Evolutionary conservation across 2,113 vertebrate species (phyloP), one percentile per base, ranked within the genome.

Genomic region (Chamaetylas fuelleborni): DNA sequence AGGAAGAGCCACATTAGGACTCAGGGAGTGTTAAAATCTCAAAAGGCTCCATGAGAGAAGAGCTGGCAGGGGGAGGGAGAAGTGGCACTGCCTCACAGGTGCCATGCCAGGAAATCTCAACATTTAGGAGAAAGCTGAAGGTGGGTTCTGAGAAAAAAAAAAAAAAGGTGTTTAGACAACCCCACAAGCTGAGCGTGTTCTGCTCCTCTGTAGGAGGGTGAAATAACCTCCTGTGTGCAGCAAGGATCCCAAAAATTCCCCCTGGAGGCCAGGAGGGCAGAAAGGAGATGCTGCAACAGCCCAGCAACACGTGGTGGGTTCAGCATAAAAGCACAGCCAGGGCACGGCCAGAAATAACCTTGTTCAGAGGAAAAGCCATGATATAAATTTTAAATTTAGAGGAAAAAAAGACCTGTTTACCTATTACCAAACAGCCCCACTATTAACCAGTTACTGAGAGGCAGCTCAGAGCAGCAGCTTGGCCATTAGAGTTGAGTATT

Each of bases 391-490:
- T 3, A 17, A n/a, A 45, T 83, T 93, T 85, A 85, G n/a, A 64
- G 20, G 38, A 17, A 48, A 56, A 87, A 84, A 24, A 33, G 53
- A 51, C 19, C 56, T 93, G 80, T 83, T 83, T 89, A 34, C 51
- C 77, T 93, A 26, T 86, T 84, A 56, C 90, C 79, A 79, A 91
- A 31, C 45, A 80, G 40, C 81, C 78, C 84, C 71, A 16, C 13
- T 45, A 84, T 96, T 97, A 96, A 93, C 90, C 95, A 97, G 70
- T 97, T 95, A 94, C 62, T 38, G 80, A 70, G 94, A 93, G 95
- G 76, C 50, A 96, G 86, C 94, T 93, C 91, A 65, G 95, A 97
- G 96, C 96, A 97, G 97, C 95, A 79, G 86, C 66, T 96, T 34
- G 78, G 65, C 82, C 76, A 67, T 88, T 93, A 92, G 12, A 48